phyloP scores from a whole-genome alignment of 2,888 invertebrate species.

The Eupsilia transversa region DNA sequence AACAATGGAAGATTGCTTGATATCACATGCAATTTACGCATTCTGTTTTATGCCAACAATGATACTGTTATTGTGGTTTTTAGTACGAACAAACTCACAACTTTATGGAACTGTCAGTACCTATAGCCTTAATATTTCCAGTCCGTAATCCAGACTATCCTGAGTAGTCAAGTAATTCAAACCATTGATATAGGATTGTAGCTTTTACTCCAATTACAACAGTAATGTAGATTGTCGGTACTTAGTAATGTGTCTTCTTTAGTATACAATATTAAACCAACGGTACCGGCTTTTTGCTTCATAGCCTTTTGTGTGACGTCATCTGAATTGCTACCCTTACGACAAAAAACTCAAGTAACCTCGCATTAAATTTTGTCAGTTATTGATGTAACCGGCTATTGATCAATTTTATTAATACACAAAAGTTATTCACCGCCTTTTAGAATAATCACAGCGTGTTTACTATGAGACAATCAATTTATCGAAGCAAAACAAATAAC shows the following conservation, averaged over 20 bases:
- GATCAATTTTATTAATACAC: slow-evolving; percentile 17
- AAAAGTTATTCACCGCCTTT: slow-evolving; percentile 22
- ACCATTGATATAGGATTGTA: slow-evolving; percentile 10
- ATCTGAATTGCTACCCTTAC: slow-evolving; percentile 34
- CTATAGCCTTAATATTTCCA: slow-evolving; percentile 2
- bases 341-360: slow-evolving; percentile 27
- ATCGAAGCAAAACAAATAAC: slow-evolving; percentile 63
- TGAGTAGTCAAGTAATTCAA: not conserved
- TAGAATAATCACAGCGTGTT: slow-evolving; percentile 42
- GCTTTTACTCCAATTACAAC: slow-evolving; percentile 16
- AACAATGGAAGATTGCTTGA: slow-evolving; percentile 24
- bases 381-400: slow-evolving; percentile 17
- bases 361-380: slow-evolving; percentile 12
- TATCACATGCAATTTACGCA: slow-evolving; percentile 24
- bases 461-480: slow-evolving; percentile 52
- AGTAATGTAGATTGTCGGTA: not conserved
- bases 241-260: slow-evolving; percentile 13
- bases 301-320: slow-evolving; percentile 51
- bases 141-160: not conserved
- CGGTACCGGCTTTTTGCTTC: slow-evolving; percentile 45
- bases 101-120: not conserved
- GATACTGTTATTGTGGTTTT: slow-evolving; percentile 20
- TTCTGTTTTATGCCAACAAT: slow-evolving; percentile 5
- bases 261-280: slow-evolving; percentile 35
- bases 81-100: not conserved